Percentiles rank a stretch among this genome's conserved stretches.
These are phyloP conservation scores for Cochlearius cochlearius DNA, from an alignment of 2,113 vertebrate genomes.

Conservation along the genomic window DNA sequence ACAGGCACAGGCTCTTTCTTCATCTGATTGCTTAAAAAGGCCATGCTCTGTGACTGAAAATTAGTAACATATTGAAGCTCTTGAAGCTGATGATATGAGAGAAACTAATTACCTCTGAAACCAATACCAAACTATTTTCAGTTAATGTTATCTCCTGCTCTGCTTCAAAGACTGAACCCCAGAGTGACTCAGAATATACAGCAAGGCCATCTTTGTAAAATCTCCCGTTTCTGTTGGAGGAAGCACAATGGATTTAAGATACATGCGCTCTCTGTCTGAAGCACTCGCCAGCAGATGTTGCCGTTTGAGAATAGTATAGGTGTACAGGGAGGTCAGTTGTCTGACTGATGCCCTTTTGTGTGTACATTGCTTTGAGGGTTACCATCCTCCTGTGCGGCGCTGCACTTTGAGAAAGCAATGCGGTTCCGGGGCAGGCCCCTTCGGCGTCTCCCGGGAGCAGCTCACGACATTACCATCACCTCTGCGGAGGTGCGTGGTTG, in stretches of 20 bases:
- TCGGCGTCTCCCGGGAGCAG: rapidly evolving
- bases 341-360: not conserved
- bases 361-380: not conserved
- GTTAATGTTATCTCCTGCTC: not conserved
- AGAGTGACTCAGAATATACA: not conserved
- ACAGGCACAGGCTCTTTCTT: not conserved
- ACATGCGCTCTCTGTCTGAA: not conserved
- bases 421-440: not conserved
- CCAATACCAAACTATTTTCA: not conserved
- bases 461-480: not conserved
- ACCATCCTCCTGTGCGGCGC: rapidly evolving
- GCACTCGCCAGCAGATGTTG: not conserved
- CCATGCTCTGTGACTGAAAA: not conserved
- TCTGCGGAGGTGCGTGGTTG: not conserved
- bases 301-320: not conserved
- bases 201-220: not conserved
- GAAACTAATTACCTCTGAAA: constrained; percentile 17
- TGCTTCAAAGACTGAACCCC: not conserved
- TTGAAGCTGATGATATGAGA: not conserved
- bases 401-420: not conserved
- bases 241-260: not conserved
- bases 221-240: not conserved
- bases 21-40: not conserved
- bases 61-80: not conserved
- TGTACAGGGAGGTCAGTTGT: not conserved